Evolutionary conservation across 2,888 invertebrate species (phyloP), one percentile per base, ranked within the genome.

Genomic region (Rhamphomyia laevipes): DNA sequence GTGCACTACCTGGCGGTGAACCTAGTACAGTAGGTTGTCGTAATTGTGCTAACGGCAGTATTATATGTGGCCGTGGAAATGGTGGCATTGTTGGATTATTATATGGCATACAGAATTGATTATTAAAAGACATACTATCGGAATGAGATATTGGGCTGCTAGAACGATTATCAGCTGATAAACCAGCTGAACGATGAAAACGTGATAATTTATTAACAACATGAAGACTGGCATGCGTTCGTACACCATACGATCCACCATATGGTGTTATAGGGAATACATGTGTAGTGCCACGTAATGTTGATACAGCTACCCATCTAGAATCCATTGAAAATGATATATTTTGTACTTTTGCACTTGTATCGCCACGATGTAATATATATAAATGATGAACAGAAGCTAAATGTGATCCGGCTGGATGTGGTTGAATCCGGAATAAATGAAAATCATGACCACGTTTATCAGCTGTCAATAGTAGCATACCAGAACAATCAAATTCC

Each of bases 201-300:
- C 92, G 80, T 55, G 94, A 94, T 64, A 93, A 77, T 57, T 92
- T 81, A 73, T 97, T 95, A 52, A 94, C 94, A 56, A 95, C 91
- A 64, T 92, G 85, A 52, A 89, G 81, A 51, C 88, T 86, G n/a
- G 89, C 86, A 73, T 97, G 97, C 2, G 97, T 99, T 56, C 97
- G 79, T 48, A 91, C 85, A 50, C 87, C 90, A 55, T 90, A 82
- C 48, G 84, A 77, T 46, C 97, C 95, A 56, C 96, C 96, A 68
- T 97, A 99, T 16, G 97, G 91, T 15, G 92, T 92, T 45, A 99
- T 80, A 11, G 97, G 93, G 73, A 96, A 99, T 55, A 99, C 86
- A 71, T 99, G 99, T 30, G 95, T 95, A 1, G 99, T 99, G 53
- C 97, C 99, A 54, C 95, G 82, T 49, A 94, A 78, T 1, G 97